Conservation (phyloP, 2,888 invertebrate species). For the Caenorhabditis sp. region DNA sequence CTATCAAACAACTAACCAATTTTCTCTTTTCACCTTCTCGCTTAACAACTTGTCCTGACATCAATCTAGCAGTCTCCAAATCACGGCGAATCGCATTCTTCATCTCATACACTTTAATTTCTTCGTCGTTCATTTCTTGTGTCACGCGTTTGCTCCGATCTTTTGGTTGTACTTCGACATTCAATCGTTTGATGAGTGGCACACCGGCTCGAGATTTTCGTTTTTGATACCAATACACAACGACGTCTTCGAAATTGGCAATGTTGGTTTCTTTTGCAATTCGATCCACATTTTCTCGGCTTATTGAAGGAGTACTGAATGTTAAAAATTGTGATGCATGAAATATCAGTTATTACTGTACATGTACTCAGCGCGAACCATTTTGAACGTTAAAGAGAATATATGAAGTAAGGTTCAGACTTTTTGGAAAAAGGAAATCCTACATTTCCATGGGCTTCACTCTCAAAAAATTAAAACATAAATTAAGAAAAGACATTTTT, state of each 20-base stretch:
- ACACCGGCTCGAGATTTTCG: constrained; percentile 93
- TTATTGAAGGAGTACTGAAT: constrained; percentile 55
- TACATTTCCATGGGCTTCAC: too few relatives aligned
- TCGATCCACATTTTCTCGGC: constrained; percentile 29
- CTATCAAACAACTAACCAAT: constrained; percentile 17
- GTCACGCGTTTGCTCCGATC: background rate
- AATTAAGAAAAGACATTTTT: too few relatives aligned
- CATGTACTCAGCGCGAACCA: too few relatives aligned
- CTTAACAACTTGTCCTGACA: constrained; percentile 93
- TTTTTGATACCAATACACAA: constrained; percentile 97
- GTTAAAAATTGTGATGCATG: too few relatives aligned
- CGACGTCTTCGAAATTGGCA: constrained; percentile 80
- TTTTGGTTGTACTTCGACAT: constrained; percentile 72
- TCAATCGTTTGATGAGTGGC: constrained; percentile 85
- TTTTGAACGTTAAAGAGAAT: too few relatives aligned
- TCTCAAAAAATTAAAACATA: too few relatives aligned
- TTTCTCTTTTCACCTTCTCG: constrained; percentile 85
- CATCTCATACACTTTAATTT: constrained; percentile 7
- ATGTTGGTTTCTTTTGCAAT: constrained; percentile 35
- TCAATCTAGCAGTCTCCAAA: constrained; percentile 86
- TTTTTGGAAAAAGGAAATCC: too few relatives aligned
- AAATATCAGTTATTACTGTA: too few relatives aligned
- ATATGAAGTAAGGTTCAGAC: too few relatives aligned
- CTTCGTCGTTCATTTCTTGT: constrained; percentile 9
- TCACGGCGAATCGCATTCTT: constrained; percentile 91